Conservation (phyloP, 1,140 invertebrate species). For the Melitaea cinxia region DNA sequence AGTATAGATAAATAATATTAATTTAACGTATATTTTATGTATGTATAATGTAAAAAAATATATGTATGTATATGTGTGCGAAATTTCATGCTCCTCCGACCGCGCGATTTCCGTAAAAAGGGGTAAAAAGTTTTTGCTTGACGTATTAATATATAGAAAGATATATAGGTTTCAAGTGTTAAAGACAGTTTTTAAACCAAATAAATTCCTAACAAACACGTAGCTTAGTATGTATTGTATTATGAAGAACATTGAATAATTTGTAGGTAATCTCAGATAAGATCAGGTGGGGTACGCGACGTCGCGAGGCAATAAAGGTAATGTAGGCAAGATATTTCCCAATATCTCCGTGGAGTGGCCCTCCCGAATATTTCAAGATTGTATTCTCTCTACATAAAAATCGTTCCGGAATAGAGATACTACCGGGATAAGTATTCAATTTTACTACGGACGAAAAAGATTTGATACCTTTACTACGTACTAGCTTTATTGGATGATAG, state of each 20-base stretch:
- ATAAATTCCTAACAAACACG: too few relatives aligned
- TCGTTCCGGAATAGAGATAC: slow-evolving; percentile 81
- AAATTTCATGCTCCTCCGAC: too few relatives aligned
- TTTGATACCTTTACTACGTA: slow-evolving; percentile 79
- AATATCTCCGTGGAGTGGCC: slow-evolving; percentile 78
- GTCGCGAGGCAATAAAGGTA: slow-evolving; percentile 79
- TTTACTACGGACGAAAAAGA: slow-evolving; percentile 79
- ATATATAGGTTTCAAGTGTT: background rate
- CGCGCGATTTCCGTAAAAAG: too few relatives aligned
- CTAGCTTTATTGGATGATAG: slow-evolving; percentile 79
- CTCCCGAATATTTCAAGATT: slow-evolving; percentile 79
- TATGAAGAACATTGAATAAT: slow-evolving; percentile 63
- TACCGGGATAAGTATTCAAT: slow-evolving; percentile 82
- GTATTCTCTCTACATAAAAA: slow-evolving; percentile 80
- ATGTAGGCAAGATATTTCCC: slow-evolving; percentile 80
- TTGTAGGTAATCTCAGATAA: slow-evolving; percentile 69
- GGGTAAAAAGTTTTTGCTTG: too few relatives aligned
- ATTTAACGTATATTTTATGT: too few relatives aligned
- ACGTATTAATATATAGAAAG: too few relatives aligned
- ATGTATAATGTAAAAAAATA: background rate
- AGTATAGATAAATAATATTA: background rate
- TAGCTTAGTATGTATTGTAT: slow-evolving; percentile 33
- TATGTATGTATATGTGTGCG: too few relatives aligned
- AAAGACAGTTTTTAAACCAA: too few relatives aligned
- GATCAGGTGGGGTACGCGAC: slow-evolving; percentile 67